phyloP scores from a whole-genome alignment of 2,797 vertebrate genomes.

The Pristis pectinata region DNA sequence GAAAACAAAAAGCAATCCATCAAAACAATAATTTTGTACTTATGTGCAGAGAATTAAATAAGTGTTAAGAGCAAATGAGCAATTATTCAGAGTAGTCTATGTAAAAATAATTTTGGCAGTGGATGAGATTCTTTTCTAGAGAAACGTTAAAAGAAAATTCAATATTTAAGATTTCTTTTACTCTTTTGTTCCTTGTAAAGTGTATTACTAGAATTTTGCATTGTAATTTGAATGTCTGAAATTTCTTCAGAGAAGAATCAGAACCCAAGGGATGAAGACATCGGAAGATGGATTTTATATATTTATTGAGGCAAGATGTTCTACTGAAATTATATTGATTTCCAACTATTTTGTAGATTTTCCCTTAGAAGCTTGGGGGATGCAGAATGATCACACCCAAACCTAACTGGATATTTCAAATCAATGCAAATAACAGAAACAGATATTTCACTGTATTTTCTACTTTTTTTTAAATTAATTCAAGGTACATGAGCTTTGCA shows the following conservation, averaged over 20 bases:
- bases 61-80: constrained; percentile 4
- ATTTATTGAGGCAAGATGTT: neutral
- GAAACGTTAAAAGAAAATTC: neutral
- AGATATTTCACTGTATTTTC: neutral
- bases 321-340: neutral
- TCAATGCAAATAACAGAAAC: neutral
- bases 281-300: neutral
- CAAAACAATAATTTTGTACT: constrained; percentile 27
- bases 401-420: neutral
- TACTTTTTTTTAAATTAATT: no score
- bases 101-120: neutral
- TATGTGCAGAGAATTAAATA: neutral
- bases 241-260: neutral
- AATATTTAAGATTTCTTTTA: neutral
- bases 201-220: neutral
- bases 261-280: no score
- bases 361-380: neutral
- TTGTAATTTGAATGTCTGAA: neutral
- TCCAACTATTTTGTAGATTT: neutral
- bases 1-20: constrained; percentile 27
- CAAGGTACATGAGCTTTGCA: no score
- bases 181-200: neutral
- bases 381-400: neutral
- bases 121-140: neutral
- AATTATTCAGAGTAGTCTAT: neutral